Conservation (phyloP, 64 coral and sea anemone species). For the Platygyra sinensis region DNA sequence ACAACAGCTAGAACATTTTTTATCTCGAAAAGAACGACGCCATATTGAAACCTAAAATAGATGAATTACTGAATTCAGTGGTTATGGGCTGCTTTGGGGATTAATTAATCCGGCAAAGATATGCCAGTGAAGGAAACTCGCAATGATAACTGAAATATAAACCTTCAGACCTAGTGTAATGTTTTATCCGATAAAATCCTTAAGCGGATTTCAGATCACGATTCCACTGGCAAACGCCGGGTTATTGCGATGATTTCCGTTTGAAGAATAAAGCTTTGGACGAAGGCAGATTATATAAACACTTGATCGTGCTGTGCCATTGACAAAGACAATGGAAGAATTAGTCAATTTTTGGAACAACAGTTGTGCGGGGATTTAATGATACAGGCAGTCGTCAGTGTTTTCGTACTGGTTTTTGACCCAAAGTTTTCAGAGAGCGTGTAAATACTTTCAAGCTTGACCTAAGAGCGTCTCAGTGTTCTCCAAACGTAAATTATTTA, state of each 20-base stretch:
- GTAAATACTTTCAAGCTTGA: background rate
- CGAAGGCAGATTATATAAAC: background rate
- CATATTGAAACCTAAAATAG: background rate
- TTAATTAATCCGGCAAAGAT: background rate
- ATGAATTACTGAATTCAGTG: background rate
- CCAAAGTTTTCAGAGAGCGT: background rate
- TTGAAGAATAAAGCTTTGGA: background rate
- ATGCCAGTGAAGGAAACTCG: background rate
- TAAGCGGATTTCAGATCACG: background rate
- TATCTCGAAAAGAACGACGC: background rate
- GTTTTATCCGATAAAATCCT: background rate
- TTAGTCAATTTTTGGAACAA: too few relatives aligned
- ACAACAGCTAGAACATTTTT: background rate
- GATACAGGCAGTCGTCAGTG: too few relatives aligned
- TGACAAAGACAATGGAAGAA: too few relatives aligned
- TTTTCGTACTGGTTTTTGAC: background rate
- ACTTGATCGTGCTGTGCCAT: too few relatives aligned
- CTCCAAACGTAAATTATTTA: conserved; percentile 7
- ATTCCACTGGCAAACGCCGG: background rate
- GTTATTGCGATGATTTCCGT: background rate
- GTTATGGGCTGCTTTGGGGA: background rate
- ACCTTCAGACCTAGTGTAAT: background rate
- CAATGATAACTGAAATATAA: too few relatives aligned
- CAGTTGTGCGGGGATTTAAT: too few relatives aligned
- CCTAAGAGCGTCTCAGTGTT: background rate